These are phyloP conservation scores for Chymomyza amoena DNA, from an alignment of 2,888 invertebrate species.

Conservation along the genomic window DNA sequence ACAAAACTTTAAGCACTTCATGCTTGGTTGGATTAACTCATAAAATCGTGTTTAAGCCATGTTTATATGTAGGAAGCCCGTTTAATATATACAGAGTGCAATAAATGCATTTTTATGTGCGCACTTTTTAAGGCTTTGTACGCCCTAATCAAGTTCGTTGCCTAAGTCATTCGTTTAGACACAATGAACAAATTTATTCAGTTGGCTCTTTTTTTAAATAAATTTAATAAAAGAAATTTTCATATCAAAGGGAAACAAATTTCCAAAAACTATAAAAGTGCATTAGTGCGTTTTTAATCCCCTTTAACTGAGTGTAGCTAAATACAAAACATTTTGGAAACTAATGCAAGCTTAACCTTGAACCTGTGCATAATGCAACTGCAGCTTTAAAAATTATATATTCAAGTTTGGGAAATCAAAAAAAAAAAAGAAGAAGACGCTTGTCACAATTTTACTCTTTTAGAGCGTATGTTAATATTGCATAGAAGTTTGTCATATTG, in stretches of 20 bases:
- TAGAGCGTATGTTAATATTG: background rate
- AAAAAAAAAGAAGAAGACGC: background rate
- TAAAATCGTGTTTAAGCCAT: too few relatives aligned
- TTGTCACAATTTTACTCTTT: background rate
- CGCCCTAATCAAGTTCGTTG: background rate
- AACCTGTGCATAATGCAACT: background rate
- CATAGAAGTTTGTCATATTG: too few relatives aligned
- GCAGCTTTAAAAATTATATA: background rate
- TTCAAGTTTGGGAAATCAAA: background rate
- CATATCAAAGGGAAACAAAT: background rate
- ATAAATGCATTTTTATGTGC: background rate
- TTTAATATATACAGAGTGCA: background rate
- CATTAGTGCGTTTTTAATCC: background rate
- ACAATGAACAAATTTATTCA: background rate
- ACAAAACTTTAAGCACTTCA: constrained; percentile 24
- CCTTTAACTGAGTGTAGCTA: background rate
- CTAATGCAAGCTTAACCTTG: background rate
- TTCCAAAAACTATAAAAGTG: background rate
- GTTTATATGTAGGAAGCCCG: constrained; percentile 1
- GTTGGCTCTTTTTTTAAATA: background rate
- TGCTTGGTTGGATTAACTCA: constrained; percentile 29
- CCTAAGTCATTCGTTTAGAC: background rate
- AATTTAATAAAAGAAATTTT: background rate
- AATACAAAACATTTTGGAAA: background rate
- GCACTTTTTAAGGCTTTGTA: background rate